Percentiles rank a stretch among this genome's conserved stretches.
phyloP scores from a whole-genome alignment of 2,797 vertebrate species.

The Coregonus sp. region DNA sequence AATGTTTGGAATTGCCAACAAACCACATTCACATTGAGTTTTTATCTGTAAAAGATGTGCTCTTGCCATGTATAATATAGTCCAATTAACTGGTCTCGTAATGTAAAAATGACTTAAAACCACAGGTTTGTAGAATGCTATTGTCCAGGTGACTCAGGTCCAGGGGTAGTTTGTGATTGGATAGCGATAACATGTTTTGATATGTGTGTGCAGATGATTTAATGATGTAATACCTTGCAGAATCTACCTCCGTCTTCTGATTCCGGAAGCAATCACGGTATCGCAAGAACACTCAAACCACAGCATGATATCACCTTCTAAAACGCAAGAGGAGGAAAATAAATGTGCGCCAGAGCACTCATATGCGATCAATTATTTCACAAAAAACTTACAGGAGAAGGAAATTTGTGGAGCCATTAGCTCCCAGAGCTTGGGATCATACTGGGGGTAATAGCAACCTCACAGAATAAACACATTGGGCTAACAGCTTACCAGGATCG shows the following conservation, averaged over 20 bases:
- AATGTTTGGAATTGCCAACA: background rate
- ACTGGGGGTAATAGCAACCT: slow-evolving; percentile 76
- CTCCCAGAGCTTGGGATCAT: slow-evolving; percentile 74
- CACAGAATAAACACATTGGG: slow-evolving; percentile 83
- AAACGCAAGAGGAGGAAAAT: slow-evolving; percentile 60
- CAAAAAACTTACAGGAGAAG: slow-evolving; percentile 51
- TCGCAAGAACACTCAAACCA: slow-evolving; percentile 70
- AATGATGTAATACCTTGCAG: slow-evolving; percentile 46
- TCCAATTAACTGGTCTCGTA: slow-evolving; percentile 57
- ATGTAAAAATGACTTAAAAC: slow-evolving; percentile 18
- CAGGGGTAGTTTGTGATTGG: slow-evolving; percentile 21
- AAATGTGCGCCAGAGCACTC: slow-evolving; percentile 75
- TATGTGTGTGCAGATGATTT: slow-evolving; percentile 54
- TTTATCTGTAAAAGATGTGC: slow-evolving; percentile 32
- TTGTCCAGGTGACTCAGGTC: slow-evolving; percentile 52
- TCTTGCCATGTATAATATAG: slow-evolving; percentile 44
- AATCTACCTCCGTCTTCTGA: slow-evolving; percentile 30
- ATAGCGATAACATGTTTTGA: slow-evolving; percentile 62
- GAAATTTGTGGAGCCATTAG: slow-evolving; percentile 76
- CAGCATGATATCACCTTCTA: slow-evolving; percentile 74
- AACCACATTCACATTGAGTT: background rate
- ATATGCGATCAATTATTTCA: slow-evolving; percentile 83
- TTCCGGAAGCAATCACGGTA: slow-evolving; percentile 77
- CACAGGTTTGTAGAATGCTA: slow-evolving; percentile 1
- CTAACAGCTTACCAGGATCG: slow-evolving; percentile 74